phyloP scores from a whole-genome alignment of 1,140 invertebrate species.

The Cyphomyrmex costatus region DNA sequence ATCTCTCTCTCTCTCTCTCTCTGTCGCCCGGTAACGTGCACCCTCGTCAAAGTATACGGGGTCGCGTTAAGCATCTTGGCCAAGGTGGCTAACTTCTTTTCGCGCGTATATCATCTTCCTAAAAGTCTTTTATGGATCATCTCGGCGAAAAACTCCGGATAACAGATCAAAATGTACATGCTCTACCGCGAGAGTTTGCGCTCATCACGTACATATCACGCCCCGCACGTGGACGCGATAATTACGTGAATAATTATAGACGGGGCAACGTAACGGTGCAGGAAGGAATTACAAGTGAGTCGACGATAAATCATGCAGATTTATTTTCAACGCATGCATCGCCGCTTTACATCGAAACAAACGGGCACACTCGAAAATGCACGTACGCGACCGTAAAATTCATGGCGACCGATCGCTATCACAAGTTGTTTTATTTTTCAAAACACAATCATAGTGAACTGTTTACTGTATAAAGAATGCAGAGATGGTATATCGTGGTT shows the following conservation, averaged over 20 bases:
- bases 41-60: slow-evolving; percentile 17
- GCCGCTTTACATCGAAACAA: not conserved
- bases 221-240: slow-evolving; percentile 14
- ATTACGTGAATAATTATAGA: slow-evolving; percentile 16
- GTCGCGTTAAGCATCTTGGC: slow-evolving; percentile 37
- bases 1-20: slow-evolving; percentile 47
- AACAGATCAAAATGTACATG: not conserved
- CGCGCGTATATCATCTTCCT: not conserved
- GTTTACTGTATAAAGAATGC: not conserved
- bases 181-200: not conserved
- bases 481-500: slow-evolving; percentile 15
- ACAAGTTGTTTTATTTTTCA: slow-evolving; percentile 26
- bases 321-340: slow-evolving; percentile 37
- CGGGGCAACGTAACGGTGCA: not conserved
- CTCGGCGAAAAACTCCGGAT: not conserved
- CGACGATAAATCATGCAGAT: slow-evolving; percentile 17
- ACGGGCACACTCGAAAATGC: slow-evolving; percentile 2
- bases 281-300: not conserved
- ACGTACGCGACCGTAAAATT: slow-evolving; percentile 13
- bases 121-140: not conserved
- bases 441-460: not conserved
- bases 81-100: slow-evolving; percentile 31
- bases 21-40: slow-evolving; percentile 19
- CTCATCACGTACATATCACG: not conserved
- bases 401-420: slow-evolving; percentile 18